phyloP scores from a whole-genome alignment of 2,113 vertebrate species.

The Elephantulus edwardii region DNA sequence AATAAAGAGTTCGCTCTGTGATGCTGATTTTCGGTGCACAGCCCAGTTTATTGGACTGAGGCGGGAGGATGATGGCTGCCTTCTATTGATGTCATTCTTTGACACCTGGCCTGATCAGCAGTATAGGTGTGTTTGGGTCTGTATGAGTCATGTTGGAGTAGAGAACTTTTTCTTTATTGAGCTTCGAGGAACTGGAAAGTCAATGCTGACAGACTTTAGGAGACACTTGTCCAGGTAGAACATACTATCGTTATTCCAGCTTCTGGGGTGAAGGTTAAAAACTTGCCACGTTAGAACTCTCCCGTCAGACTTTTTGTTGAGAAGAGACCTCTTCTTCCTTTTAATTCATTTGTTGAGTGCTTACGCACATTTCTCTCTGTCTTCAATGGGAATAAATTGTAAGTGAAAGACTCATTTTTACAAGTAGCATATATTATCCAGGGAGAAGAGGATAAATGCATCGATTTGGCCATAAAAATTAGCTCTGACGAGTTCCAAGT shows the following conservation, averaged over 20 bases:
- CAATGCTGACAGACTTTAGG: background rate
- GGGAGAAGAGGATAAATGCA: background rate
- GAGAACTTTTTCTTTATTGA: background rate
- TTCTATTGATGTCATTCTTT: background rate
- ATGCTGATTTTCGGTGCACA: conserved; percentile 28
- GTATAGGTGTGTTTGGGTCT: background rate
- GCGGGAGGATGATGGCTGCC: background rate
- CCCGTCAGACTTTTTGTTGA: background rate
- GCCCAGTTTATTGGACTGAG: background rate
- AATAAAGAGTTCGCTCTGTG: conserved; percentile 63
- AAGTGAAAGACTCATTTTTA: conserved; percentile 61
- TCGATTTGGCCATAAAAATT: conserved; percentile 55
- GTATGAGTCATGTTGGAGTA: background rate
- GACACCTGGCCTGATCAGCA: background rate
- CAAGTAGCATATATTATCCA: conserved; percentile 68
- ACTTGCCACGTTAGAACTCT: background rate
- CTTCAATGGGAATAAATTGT: conserved; percentile 61
- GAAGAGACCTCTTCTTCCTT: background rate
- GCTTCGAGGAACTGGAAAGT: background rate
- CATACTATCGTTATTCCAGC: background rate
- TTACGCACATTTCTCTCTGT: conserved; percentile 56
- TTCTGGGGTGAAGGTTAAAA: background rate
- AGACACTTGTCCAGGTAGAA: background rate
- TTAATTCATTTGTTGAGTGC: conserved; percentile 55
- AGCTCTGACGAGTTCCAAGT: conserved; percentile 45